Percentiles rank a stretch among this genome's conserved stretches.
phyloP scores from a whole-genome alignment of 2,113 vertebrate genomes.

The Plestiodon gilberti region DNA sequence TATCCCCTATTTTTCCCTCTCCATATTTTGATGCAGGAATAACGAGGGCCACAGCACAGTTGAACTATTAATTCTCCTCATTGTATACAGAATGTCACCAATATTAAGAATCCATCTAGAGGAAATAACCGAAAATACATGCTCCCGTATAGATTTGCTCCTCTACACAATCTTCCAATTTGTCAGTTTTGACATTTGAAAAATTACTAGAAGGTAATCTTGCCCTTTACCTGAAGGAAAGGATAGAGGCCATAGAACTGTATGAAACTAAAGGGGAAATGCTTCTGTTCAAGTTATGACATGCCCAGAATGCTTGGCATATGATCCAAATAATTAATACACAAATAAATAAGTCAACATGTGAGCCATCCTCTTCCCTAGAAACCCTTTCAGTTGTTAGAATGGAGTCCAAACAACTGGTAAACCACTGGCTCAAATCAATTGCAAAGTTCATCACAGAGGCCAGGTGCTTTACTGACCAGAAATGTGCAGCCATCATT shows the following conservation, averaged over 20 bases:
- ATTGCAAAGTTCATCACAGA: constrained; percentile 29
- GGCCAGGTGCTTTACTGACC: constrained; percentile 46
- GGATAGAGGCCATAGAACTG: background rate
- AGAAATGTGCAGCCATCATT: background rate
- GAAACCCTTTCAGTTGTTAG: constrained; percentile 26
- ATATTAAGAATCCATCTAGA: background rate
- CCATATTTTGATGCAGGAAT: background rate
- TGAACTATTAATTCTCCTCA: background rate
- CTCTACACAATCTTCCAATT: background rate
- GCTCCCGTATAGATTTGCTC: too few relatives aligned
- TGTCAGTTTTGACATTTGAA: background rate
- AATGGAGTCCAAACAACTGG: constrained; percentile 4
- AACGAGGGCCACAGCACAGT: background rate
- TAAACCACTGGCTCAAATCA: constrained; percentile 5
- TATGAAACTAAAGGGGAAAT: background rate
- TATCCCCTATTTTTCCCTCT: background rate
- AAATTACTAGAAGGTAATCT: background rate
- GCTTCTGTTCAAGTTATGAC: background rate
- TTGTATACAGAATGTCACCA: background rate
- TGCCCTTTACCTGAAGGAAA: background rate
- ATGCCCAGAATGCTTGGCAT: background rate
- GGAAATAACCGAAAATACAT: background rate
- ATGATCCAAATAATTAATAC: background rate
- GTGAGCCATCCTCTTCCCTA: background rate
- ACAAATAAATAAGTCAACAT: background rate